Evolutionary conservation across 2,797 vertebrate species (phyloP), one percentile per base, ranked within the genome.

Genomic region (Rhadinocentrus ornatus): DNA sequence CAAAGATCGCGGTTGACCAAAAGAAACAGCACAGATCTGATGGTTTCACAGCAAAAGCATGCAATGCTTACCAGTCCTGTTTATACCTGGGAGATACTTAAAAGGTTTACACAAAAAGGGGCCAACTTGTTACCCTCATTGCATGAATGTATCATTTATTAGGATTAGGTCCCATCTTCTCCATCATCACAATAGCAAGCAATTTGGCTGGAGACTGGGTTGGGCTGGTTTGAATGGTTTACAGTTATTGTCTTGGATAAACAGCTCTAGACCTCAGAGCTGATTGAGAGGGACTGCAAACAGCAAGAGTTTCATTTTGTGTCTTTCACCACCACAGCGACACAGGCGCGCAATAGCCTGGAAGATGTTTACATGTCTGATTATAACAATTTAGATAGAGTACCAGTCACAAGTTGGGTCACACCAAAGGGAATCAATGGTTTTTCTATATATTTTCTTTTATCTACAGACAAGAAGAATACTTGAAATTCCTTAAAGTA

Each of bases 131-230:
- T 35, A 76, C 66, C 72, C 69, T 71, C 56, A 75, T 69, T 68
- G 78, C 76, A 80, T 87, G 85, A 89, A 88, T 78, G 83, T 67
- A 74, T 63, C 46, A 71, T 80, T 84, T 80, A 83, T 82, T 83
- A 86, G 73, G 62, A 85, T 62, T 68, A 66, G 75, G 75, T 53
- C 71, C 71, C 76, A 84, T 79, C 80, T 74, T 61, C 77, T 81
- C 62, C 71, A 82, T 80, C 81, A 83, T 76, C 77, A 88, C 78
- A 69, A 80, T 78, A 63, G 71, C 37, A 56, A 56, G 5, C 53
- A 37, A 62, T 82, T 82, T 86, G 82, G 75, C 73, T 77, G 78
- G 55, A 73, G 63, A 53, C 48, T 65, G 61, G 46, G 69, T 22
- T 68, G 65, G 68, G 56, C 67, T 66, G 57, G 55, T 82, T 76